Evolutionary conservation across 2,888 invertebrate genomes (phyloP).

Genomic region (Drosophila paranaensis): DNA sequence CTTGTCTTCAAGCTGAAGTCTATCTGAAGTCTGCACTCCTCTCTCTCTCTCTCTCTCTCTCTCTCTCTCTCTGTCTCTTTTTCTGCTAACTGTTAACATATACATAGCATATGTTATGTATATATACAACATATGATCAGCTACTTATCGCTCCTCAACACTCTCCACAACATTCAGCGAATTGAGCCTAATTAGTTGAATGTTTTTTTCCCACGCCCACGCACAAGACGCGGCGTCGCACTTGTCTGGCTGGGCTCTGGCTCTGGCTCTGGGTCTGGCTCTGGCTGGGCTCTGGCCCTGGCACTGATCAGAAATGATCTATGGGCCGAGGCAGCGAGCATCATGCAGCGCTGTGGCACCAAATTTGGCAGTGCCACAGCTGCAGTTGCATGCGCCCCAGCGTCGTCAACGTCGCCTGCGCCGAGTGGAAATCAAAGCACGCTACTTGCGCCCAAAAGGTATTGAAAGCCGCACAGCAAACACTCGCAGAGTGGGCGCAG

Average conservation of each 20-base stretch:
- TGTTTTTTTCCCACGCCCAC: constrained; percentile 74
- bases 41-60: no score
- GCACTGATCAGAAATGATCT: constrained; percentile 66
- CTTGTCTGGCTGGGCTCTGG: constrained; percentile 50
- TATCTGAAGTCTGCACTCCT: no score
- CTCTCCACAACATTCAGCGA: constrained; percentile 6
- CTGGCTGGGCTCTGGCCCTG: constrained; percentile 25
- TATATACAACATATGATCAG: not conserved
- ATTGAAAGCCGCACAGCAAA: constrained; percentile 48
- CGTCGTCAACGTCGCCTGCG: constrained; percentile 2
- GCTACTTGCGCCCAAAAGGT: constrained; percentile 65
- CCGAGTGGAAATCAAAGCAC: constrained; percentile 66
- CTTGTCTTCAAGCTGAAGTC: no score
- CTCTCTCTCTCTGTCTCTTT: no score
- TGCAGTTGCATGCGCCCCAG: not conserved
- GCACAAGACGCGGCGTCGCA: constrained; percentile 48
- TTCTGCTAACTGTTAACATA: not conserved
- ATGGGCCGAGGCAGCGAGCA: constrained; percentile 46
- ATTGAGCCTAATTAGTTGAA: constrained; percentile 62
- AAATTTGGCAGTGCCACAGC: constrained; percentile 66
- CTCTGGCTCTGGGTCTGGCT: constrained; percentile 33
- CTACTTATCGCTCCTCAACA: not conserved
- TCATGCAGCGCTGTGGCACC: constrained; percentile 55
- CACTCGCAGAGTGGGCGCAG: constrained; percentile 30
- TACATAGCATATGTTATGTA: not conserved